Evolutionary conservation across 2,888 invertebrate genomes (phyloP), one percentile per base, ranked within the genome.

Genomic region (Leptinotarsa peninsularis): DNA sequence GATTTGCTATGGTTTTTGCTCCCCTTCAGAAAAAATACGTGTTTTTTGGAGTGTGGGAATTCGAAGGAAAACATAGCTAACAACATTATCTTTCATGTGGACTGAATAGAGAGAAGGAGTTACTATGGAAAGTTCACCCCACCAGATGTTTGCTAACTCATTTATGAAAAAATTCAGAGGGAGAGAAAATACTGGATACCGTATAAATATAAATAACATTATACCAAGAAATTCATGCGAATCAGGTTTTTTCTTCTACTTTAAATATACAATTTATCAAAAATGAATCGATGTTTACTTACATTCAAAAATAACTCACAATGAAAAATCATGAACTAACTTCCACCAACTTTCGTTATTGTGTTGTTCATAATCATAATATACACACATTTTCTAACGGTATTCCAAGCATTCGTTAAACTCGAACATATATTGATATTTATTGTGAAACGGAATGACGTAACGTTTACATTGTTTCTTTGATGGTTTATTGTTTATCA

Each of bases 371-470:
- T 58, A 10, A 58, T 18, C 3, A 4, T 13, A 56, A 58, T 58
- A 15, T 58, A 58, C 14, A 7, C 58, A 14, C 21, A 14, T 21
- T 58, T 58, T 14, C 3, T 21, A 23, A 23, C 23, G 23, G 23
- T 58, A 58, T 58, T 58, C 58, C 14, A 58, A 58, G 58, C 58
- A 23, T 58, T 58, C 21, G 58, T 58, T 58, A 5, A 54, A 23
- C 58, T 14, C 58, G 23, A 23, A 58, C 58, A 23, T 23, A 27
- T 14, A 17, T 58, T 27, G 13, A 21, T 58, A 58, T 23, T 58
- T 23, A 58, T 58, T 21, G 21, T 21, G 21, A 23, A 21, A 23
- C 15, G 4, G 2, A 14, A 58, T 58, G 23, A 58, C 21, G 58
- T 58, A 58, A 58, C 15, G 23, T 58, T 58, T 1, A 23, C 23